Conservation (phyloP, 2,113 vertebrate species). For the Phrynosoma platyrhinos region DNA sequence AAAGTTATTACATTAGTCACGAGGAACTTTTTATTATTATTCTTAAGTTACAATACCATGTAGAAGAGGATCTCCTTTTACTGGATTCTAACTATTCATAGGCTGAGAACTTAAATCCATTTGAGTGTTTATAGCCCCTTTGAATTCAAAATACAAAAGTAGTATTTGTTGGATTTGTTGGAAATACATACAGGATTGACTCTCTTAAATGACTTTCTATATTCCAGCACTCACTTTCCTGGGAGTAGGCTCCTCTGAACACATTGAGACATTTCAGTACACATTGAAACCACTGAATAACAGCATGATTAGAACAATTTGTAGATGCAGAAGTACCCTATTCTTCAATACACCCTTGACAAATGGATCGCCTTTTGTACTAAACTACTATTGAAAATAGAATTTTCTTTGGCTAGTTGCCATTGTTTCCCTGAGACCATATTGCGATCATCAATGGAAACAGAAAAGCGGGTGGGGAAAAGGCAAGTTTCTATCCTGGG, state of each 20-base stretch:
- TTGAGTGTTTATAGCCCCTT: not conserved
- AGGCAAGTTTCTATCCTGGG: not conserved
- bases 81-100: not conserved
- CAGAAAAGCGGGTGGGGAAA: not conserved
- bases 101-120: not conserved
- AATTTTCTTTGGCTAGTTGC: constrained; percentile 5
- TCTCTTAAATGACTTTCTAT: not conserved
- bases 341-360: too few species aligned
- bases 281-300: not conserved
- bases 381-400: constrained; percentile 23
- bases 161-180: not conserved
- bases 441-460: constrained; percentile 10
- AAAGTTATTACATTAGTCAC: constrained; percentile 47
- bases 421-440: not conserved
- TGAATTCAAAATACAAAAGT: not conserved
- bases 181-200: not conserved
- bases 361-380: not conserved
- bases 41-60: not conserved
- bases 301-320: not conserved
- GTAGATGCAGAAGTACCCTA: not conserved
- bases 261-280: not conserved
- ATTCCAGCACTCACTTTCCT: not conserved
- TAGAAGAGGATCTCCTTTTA: not conserved
- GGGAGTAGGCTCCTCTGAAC: too few species aligned
- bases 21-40: not conserved